These are phyloP conservation scores for Malurus melanocephalus DNA, from an alignment of 2,113 vertebrate genomes.

Conservation along the genomic window DNA sequence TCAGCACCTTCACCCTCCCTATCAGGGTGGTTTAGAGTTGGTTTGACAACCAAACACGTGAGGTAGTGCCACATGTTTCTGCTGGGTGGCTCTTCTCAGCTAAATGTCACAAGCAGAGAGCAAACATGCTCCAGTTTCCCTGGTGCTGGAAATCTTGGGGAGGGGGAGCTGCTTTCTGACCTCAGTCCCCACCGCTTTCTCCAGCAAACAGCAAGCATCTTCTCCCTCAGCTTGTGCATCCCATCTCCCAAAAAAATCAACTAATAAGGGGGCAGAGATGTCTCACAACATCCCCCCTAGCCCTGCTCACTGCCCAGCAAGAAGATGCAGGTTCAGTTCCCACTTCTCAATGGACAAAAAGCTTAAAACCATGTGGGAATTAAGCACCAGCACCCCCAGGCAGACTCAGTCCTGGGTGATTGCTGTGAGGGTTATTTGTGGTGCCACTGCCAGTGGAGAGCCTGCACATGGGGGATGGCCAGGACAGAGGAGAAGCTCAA, in stretches of 20 bases:
- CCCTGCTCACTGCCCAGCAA: neutral
- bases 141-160: neutral
- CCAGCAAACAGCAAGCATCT: neutral
- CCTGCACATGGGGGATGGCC: neutral
- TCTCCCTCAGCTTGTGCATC: neutral
- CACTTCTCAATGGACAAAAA: neutral
- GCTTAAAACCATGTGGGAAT: neutral
- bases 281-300: accelerated
- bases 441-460: neutral
- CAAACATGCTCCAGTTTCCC: neutral
- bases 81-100: neutral
- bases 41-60: neutral
- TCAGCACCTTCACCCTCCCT: neutral
- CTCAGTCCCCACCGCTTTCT: neutral
- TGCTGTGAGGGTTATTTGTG: neutral
- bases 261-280: neutral
- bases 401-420: neutral
- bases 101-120: neutral
- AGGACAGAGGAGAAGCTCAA: neutral
- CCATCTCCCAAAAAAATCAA: neutral
- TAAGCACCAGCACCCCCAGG: neutral
- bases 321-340: neutral
- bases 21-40: neutral
- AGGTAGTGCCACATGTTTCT: neutral
- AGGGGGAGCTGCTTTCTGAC: neutral